A percentile compares a stretch with the other conserved stretches of the same genome.
These are phyloP conservation scores for Otocyon megalotis DNA, from an alignment of 2,113 vertebrate species.

Conservation along the genomic window DNA sequence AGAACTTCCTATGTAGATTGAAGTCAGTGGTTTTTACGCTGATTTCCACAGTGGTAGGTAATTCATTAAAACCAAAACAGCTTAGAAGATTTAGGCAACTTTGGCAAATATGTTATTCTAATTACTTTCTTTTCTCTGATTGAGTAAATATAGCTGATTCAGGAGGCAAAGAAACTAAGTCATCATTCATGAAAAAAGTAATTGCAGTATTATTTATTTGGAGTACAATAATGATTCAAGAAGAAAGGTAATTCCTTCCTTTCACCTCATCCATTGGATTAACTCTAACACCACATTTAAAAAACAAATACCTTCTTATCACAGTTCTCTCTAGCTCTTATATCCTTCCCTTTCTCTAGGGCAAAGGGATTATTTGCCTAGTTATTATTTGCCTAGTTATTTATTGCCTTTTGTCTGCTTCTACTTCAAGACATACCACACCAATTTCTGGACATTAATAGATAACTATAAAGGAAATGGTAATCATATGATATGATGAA, in stretches of 20 bases:
- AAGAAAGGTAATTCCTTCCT: conserved; percentile 14
- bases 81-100: conserved; percentile 77
- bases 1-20: conserved; percentile 75
- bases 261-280: conserved; percentile 74
- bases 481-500: not conserved
- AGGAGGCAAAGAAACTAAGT: conserved; percentile 70
- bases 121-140: conserved; percentile 81
- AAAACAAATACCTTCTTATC: conserved; percentile 70
- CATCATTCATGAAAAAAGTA: conserved; percentile 77
- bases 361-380: conserved; percentile 73
- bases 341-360: conserved; percentile 68
- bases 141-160: conserved; percentile 78
- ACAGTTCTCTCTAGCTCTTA: conserved; percentile 73
- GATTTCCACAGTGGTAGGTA: conserved; percentile 70
- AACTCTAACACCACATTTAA: conserved; percentile 72
- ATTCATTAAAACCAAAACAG: conserved; percentile 80
- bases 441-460: conserved; percentile 59
- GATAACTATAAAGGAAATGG: not conserved
- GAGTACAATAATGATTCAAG: not conserved
- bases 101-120: conserved; percentile 83
- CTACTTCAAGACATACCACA: conserved; percentile 57
- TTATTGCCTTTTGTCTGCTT: conserved; percentile 75
- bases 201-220: conserved; percentile 76
- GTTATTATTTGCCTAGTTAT: conserved; percentile 81
- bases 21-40: conserved; percentile 78